Evolutionary conservation across 2,113 vertebrate species (phyloP).

Genomic region (Mola mola): DNA sequence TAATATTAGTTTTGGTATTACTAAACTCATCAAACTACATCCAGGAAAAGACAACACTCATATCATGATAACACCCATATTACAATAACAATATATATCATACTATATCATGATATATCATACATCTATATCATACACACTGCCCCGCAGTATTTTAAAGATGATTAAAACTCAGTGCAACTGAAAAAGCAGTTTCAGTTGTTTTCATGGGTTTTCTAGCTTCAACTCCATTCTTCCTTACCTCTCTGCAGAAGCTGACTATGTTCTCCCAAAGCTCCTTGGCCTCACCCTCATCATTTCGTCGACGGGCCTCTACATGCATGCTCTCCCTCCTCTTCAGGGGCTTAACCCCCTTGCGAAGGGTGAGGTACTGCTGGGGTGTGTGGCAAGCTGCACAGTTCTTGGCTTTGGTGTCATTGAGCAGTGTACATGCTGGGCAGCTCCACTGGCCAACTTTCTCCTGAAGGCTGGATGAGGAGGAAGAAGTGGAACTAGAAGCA

Average conservation of each 20-base stretch:
- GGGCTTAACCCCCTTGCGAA: constrained; percentile 84
- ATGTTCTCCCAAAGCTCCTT: constrained; percentile 98
- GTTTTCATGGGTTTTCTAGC: too few species aligned
- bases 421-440: constrained; percentile 93
- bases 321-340: constrained; percentile 93
- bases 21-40: too few species aligned
- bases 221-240: constrained; percentile 74
- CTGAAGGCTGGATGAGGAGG: constrained; percentile 50
- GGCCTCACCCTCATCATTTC: constrained; percentile 95
- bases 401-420: constrained; percentile 88
- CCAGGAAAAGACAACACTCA: too few species aligned
- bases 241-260: constrained; percentile 95
- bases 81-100: too few species aligned
- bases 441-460: constrained; percentile 86
- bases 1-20: too few species aligned
- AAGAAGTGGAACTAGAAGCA: constrained; percentile 50
- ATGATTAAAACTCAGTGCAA: too few species aligned
- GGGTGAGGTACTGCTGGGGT: constrained; percentile 88
- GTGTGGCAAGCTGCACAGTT: constrained; percentile 95
- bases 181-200: too few species aligned
- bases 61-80: too few species aligned
- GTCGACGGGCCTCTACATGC: constrained; percentile 91
- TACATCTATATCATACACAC: too few species aligned
- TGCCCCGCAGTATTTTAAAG: too few species aligned
- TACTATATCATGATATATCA: too few species aligned